Percentiles rank a stretch among this genome's conserved stretches.
Evolutionary conservation across 2,888 invertebrate species (phyloP).

Genomic region (Pandemis cinnamomeana): DNA sequence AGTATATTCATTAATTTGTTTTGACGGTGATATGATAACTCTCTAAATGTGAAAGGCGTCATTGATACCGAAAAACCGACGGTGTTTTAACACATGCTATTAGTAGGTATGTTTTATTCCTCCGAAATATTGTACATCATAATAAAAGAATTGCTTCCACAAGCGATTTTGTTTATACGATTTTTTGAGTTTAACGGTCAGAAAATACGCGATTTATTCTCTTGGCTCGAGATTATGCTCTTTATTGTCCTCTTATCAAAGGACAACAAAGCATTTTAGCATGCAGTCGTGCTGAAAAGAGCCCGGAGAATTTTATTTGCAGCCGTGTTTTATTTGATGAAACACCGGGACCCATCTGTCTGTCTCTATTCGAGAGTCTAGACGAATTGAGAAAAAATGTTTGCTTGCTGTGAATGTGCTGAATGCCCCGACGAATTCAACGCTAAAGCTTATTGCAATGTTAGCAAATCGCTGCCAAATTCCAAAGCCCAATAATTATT

Average conservation of each 20-base stretch:
- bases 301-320: conserved; percentile 26
- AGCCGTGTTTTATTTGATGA: conserved; percentile 21
- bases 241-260: neutral
- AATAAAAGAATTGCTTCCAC: too few relatives aligned
- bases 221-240: conserved; percentile 1
- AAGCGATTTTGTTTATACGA: too few relatives aligned
- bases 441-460: neutral
- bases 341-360: conserved; percentile 26
- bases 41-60: conserved; percentile 1
- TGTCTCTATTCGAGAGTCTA: conserved; percentile 12
- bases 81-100: neutral
- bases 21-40: conserved; percentile 4
- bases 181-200: neutral
- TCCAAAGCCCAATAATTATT: neutral
- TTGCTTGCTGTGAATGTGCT: neutral
- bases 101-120: too few relatives aligned
- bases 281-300: conserved; percentile 24
- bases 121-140: too few relatives aligned
- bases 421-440: neutral
- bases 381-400: neutral
- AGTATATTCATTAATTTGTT: neutral
- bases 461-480: neutral
- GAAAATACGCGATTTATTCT: conserved; percentile 17
- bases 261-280: conserved; percentile 20
- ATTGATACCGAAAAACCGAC: neutral